Evolutionary conservation across 2,888 invertebrate genomes (phyloP).

Genomic region (Anarsia innoxiella): DNA sequence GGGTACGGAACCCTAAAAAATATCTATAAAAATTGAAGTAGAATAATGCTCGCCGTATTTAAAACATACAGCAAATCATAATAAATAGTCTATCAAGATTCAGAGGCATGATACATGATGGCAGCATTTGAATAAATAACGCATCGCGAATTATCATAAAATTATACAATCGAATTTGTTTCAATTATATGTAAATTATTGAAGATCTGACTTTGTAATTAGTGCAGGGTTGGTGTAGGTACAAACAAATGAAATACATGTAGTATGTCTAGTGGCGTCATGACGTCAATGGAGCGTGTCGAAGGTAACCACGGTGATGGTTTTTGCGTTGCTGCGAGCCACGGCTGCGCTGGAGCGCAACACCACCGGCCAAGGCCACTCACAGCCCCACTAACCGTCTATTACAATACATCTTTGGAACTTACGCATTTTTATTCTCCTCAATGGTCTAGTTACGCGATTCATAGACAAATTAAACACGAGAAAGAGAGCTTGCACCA

Average conservation of each 20-base stretch:
- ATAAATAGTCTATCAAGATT: slow-evolving; percentile 12
- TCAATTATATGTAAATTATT: slow-evolving; percentile 13
- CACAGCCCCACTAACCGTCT: slow-evolving; percentile 44
- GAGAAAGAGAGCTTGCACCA: too few species aligned
- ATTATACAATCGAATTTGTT: slow-evolving; percentile 12
- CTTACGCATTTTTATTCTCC: slow-evolving; percentile 47
- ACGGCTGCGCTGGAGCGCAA: slow-evolving; percentile 46
- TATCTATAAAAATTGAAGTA: too few species aligned
- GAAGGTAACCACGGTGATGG: slow-evolving; percentile 40
- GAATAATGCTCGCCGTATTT: too few species aligned
- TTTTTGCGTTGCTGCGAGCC: slow-evolving; percentile 52
- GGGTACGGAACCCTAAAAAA: too few species aligned
- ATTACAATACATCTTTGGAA: slow-evolving; percentile 45
- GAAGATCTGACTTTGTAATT: slow-evolving; percentile 7
- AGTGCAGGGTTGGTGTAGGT: slow-evolving; percentile 6
- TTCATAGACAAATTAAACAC: too few species aligned
- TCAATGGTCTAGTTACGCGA: too few species aligned
- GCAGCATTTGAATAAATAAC: slow-evolving; percentile 11
- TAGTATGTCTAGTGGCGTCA: slow-evolving; percentile 14
- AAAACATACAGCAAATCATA: too few species aligned
- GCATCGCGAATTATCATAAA: slow-evolving; percentile 13
- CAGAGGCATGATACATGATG: slow-evolving; percentile 11
- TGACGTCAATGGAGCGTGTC: slow-evolving; percentile 39
- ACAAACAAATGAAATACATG: background rate
- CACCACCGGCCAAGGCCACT: slow-evolving; percentile 53